Evolutionary conservation across 2,797 vertebrate species (phyloP).

Genomic region (Chelon labrosus): DNA sequence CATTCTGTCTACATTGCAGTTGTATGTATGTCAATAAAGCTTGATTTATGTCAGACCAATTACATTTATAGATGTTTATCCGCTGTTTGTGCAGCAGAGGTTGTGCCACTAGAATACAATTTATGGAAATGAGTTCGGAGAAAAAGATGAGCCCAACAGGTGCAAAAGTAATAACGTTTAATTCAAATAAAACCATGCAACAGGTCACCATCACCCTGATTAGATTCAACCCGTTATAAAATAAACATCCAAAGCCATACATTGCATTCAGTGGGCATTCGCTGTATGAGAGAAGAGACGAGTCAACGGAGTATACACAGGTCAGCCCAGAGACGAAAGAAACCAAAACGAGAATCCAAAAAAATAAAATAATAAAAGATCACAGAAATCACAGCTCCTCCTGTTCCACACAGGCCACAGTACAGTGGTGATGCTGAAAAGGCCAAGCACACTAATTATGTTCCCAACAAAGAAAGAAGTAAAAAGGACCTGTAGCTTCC

Average conservation of each 20-base stretch:
- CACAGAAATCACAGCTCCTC: constrained; percentile 39
- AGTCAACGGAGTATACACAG: constrained; percentile 30
- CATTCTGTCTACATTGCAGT: no score
- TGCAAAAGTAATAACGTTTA: constrained; percentile 82
- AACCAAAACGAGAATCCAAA: constrained; percentile 34
- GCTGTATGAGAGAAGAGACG: constrained; percentile 38
- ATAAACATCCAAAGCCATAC: constrained; percentile 77
- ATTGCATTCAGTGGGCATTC: constrained; percentile 55
- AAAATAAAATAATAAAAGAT: constrained; percentile 1
- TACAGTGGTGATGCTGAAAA: constrained; percentile 47
- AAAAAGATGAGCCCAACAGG: constrained; percentile 42
- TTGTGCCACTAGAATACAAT: background rate
- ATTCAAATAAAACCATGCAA: constrained; percentile 81
- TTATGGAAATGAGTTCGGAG: background rate
- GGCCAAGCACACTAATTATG: constrained; percentile 19
- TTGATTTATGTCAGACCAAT: no score
- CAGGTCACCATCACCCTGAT: constrained; percentile 72
- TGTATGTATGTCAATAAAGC: no score
- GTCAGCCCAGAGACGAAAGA: constrained; percentile 42
- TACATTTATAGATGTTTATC: no score
- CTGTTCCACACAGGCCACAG: constrained; percentile 44
- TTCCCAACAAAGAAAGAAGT: constrained; percentile 22
- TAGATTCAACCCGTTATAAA: constrained; percentile 70
- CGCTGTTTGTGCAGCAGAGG: no score
- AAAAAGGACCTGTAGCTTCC: constrained; percentile 11